phyloP scores from a whole-genome alignment of 2,113 vertebrate genomes.

The Archocentrus centrarchus region DNA sequence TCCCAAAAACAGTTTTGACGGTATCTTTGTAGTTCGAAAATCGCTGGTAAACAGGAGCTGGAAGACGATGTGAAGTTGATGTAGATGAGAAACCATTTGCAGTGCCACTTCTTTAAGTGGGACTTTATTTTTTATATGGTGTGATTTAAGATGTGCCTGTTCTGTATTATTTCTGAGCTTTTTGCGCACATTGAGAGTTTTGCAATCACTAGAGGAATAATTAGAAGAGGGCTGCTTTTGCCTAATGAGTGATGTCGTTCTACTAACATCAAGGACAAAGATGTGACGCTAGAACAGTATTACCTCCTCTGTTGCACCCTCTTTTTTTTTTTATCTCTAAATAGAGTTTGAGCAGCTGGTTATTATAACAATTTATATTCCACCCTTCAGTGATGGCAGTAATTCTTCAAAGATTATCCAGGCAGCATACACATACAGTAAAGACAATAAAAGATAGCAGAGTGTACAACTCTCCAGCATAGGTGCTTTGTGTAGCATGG shows the following conservation, averaged over 20 bases:
- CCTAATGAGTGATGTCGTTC: slow-evolving; percentile 33
- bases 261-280: slow-evolving; percentile 44
- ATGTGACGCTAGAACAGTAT: slow-evolving; percentile 47
- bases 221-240: background rate
- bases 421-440: background rate
- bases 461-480: background rate
- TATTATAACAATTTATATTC: slow-evolving; percentile 47
- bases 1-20: background rate
- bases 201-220: slow-evolving; percentile 22
- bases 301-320: slow-evolving; percentile 36
- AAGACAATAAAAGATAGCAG: background rate
- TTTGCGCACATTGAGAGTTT: slow-evolving; percentile 21
- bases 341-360: slow-evolving; percentile 56
- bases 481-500: slow-evolving; percentile 1
- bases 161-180: background rate
- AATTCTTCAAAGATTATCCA: slow-evolving; percentile 36
- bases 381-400: slow-evolving; percentile 34
- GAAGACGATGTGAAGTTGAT: background rate
- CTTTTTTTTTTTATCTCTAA: slow-evolving; percentile 32
- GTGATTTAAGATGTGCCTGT: background rate
- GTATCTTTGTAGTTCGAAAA: background rate
- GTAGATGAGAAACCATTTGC: background rate
- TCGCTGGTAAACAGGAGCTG: background rate
- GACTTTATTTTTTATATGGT: background rate
- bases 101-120: background rate